Conservation (phyloP, 37 sponge, comb jelly and placozoan species). For the Chondrosia reniformis region DNA sequence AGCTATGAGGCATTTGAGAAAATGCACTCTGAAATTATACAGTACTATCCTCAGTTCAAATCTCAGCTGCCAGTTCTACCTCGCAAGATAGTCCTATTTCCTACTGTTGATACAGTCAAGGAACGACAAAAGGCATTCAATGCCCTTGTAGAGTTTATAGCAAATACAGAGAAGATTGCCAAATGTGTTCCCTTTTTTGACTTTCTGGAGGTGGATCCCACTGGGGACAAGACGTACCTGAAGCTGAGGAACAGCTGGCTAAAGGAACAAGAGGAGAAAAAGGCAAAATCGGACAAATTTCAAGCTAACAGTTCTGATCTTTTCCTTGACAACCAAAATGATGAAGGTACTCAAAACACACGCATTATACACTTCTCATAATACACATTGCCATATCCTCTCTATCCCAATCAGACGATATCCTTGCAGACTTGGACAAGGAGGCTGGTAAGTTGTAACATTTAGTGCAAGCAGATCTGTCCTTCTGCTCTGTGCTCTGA, state of each 20-base stretch:
- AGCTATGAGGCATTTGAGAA: constrained; percentile 66
- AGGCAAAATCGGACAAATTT: neutral
- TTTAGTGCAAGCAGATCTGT: no score
- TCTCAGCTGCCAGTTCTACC: constrained; percentile 53
- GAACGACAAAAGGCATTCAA: constrained; percentile 65
- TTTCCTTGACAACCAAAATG: no score
- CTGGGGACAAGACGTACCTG: constrained; percentile 48
- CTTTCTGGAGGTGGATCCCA: constrained; percentile 47
- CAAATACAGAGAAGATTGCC: constrained; percentile 21
- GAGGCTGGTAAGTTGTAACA: no score
- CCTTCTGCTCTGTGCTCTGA: no score
- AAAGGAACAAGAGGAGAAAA: neutral
- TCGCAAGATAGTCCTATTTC: constrained; percentile 46
- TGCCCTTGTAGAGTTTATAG: constrained; percentile 41
- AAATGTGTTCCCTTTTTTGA: constrained; percentile 32
- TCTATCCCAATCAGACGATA: no score
- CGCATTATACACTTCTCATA: no score
- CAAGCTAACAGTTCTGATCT: no score
- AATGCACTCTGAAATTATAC: constrained; percentile 46
- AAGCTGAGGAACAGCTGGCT: constrained; percentile 20
- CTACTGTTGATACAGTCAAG: constrained; percentile 41
- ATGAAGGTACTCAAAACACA: no score
- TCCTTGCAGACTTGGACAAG: no score
- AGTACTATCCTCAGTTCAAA: constrained; percentile 31
- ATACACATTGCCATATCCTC: no score